A percentile compares a stretch with the other conserved stretches of the same genome.
phyloP scores from a whole-genome alignment of 2,113 vertebrate genomes.

The Polypterus senegalus region DNA sequence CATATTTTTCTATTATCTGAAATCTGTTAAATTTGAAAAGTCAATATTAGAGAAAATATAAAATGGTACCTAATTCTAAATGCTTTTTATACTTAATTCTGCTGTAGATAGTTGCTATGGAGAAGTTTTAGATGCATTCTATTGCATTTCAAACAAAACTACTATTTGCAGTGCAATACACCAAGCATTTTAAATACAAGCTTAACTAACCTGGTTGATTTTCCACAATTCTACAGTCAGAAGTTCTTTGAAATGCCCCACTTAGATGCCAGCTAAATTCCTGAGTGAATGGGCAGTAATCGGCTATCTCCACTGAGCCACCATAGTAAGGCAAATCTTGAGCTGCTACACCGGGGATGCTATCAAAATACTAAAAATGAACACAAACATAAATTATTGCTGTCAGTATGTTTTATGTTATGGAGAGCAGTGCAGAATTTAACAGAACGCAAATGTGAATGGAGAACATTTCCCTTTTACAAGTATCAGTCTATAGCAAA shows the following conservation, averaged over 20 bases:
- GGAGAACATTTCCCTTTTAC: too few relatives aligned
- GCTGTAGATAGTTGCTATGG: background rate
- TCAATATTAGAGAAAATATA: too few relatives aligned
- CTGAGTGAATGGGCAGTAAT: slow-evolving; percentile 93
- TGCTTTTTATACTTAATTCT: too few relatives aligned
- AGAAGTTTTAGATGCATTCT: background rate
- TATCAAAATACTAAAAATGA: slow-evolving; percentile 75
- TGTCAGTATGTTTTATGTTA: background rate
- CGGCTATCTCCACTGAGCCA: slow-evolving; percentile 90
- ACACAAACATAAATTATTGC: slow-evolving; percentile 8
- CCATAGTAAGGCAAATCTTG: slow-evolving; percentile 74
- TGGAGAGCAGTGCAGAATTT: background rate
- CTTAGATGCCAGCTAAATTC: slow-evolving; percentile 94
- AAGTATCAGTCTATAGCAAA: too few relatives aligned
- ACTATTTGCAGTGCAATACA: background rate
- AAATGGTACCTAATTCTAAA: too few relatives aligned
- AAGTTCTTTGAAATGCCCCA: slow-evolving; percentile 87
- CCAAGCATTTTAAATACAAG: background rate
- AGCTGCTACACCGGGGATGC: slow-evolving; percentile 56
- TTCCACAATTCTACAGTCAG: slow-evolving; percentile 74
- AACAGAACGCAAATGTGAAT: too few relatives aligned
- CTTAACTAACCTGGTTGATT: slow-evolving; percentile 76
- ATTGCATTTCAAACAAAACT: background rate
- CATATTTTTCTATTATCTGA: too few relatives aligned
- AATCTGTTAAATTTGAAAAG: too few relatives aligned